phyloP scores from a whole-genome alignment of 2,113 vertebrate species.

The Murina feae region DNA sequence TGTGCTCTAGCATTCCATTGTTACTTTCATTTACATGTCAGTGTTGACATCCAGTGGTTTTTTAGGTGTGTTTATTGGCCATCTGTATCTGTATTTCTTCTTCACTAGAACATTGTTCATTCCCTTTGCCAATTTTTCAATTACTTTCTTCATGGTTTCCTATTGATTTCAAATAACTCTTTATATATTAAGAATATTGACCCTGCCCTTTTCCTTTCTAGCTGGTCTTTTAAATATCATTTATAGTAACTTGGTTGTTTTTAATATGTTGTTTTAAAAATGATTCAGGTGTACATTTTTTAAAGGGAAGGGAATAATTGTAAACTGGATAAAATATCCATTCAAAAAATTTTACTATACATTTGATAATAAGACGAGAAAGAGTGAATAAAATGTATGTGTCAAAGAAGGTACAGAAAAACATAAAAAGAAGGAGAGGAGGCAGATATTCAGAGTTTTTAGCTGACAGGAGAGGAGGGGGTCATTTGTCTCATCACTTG shows the following conservation, averaged over 20 bases:
- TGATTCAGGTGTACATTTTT: neutral
- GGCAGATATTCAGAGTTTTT: neutral
- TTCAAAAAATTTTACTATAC: neutral
- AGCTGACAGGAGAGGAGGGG: neutral
- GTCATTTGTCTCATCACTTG: neutral
- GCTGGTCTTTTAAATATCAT: constrained; percentile 2
- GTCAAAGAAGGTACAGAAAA: neutral
- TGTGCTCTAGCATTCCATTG: constrained; percentile 15
- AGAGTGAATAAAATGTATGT: neutral
- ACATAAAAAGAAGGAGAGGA: neutral
- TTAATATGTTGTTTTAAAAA: constrained; percentile 18
- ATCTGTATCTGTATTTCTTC: constrained; percentile 32
- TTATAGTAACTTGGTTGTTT: neutral
- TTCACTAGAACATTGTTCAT: constrained; percentile 11
- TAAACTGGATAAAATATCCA: neutral
- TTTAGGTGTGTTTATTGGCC: constrained; percentile 12
- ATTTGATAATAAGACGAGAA: neutral
- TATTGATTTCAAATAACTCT: constrained; percentile 66
- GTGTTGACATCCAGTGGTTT: neutral
- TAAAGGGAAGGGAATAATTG: neutral
- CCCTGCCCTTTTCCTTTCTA: constrained; percentile 9
- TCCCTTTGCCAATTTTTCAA: constrained; percentile 44
- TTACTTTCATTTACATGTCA: constrained; percentile 41
- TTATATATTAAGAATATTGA: constrained; percentile 68
- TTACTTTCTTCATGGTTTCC: constrained; percentile 57